A percentile compares a stretch with the other conserved stretches of the same genome.
phyloP scores from a whole-genome alignment of 2,113 vertebrate species.

The Cololabis saira region DNA sequence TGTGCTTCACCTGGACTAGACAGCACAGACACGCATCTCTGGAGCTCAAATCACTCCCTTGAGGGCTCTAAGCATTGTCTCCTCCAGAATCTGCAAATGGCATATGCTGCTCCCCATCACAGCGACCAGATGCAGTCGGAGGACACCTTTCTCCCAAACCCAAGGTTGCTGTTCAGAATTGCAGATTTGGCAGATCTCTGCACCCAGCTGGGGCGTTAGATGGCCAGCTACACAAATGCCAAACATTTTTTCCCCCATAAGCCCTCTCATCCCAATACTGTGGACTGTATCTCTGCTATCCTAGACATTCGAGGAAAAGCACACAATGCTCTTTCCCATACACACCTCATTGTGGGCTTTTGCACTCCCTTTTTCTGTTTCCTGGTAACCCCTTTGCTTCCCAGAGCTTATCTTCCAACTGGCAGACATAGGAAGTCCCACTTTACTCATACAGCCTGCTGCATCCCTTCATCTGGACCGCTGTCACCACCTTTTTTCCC shows the following conservation, averaged over 20 bases:
- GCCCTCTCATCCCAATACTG: slow-evolving; percentile 34
- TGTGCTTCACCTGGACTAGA: slow-evolving; percentile 49
- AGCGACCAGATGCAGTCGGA: slow-evolving; percentile 46
- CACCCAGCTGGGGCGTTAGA: slow-evolving; percentile 29
- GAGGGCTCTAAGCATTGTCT: slow-evolving; percentile 52
- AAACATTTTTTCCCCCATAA: slow-evolving; percentile 40
- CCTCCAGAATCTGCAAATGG: slow-evolving; percentile 55
- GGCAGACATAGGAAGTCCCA: slow-evolving; percentile 64
- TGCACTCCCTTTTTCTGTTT: slow-evolving; percentile 13
- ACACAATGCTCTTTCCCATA: slow-evolving; percentile 11
- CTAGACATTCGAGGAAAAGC: slow-evolving; percentile 40
- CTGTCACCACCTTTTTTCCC: slow-evolving; percentile 44
- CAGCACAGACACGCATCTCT: slow-evolving; percentile 55
- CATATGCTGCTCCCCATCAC: slow-evolving; percentile 44
- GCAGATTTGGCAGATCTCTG: slow-evolving; percentile 48
- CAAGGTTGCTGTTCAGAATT: slow-evolving; percentile 59
- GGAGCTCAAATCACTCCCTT: slow-evolving; percentile 42
- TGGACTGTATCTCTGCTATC: slow-evolving; percentile 44
- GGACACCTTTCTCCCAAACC: slow-evolving; percentile 49
- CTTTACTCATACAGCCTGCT: slow-evolving; percentile 41
- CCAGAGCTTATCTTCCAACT: slow-evolving; percentile 65
- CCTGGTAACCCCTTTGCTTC: slow-evolving; percentile 53
- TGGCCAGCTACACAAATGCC: slow-evolving; percentile 31
- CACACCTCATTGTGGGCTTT: slow-evolving; percentile 48
- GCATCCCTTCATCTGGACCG: slow-evolving; percentile 48